Base-by-base conservation (phyloP, 2,797 vertebrate genomes). In the Clamator glandarius region DNA sequence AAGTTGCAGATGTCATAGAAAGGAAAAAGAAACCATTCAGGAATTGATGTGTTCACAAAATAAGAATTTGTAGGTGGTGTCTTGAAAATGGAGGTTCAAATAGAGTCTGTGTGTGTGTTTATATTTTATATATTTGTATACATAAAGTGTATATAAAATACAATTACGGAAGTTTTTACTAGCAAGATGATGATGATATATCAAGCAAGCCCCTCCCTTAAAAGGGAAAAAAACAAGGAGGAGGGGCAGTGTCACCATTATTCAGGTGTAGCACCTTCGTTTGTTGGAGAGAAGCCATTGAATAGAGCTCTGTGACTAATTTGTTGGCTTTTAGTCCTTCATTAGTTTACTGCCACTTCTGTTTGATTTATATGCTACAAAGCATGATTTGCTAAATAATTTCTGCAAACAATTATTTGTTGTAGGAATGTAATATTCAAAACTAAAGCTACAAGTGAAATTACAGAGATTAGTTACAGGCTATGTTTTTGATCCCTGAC, bases 321-420 rank as follows among this genome's bases (percentile, higher is more conserved):
- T 79, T 79, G 25, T 31, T 90, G 77, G 18, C 44, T 78, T 59
- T 86, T 83, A 94, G 68, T 79, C 31, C 52, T 91, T 93, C 54
- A 78, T 95, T 94, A 91, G 55, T 75, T 90, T 89, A 33, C 75
- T 69, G 79, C 44, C 31, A 63, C 67, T 94, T 87, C 52, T 75
- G 48, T 84, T 87, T 86, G 82, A 91, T 86, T 93, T 96, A 86
- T 92, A 87, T 84, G 48, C 61, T 89, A 46, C 39, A 33, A 12
- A 41, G 55, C 8, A 67, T 57, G 70, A 90, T 82, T 94, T 86
- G n/a, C 67, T 89, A 79, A 88, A 76, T 24, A 93, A 70, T 76
- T 91, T 90, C 67, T 75, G 77, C 69, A 87, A 94, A 87, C 54
- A 88, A 84, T 78, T 83, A 69, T 78, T 89, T 92, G 50, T 76